Base-by-base conservation (phyloP, 2,113 vertebrate genomes). In the Neodon shergylaensis region DNA sequence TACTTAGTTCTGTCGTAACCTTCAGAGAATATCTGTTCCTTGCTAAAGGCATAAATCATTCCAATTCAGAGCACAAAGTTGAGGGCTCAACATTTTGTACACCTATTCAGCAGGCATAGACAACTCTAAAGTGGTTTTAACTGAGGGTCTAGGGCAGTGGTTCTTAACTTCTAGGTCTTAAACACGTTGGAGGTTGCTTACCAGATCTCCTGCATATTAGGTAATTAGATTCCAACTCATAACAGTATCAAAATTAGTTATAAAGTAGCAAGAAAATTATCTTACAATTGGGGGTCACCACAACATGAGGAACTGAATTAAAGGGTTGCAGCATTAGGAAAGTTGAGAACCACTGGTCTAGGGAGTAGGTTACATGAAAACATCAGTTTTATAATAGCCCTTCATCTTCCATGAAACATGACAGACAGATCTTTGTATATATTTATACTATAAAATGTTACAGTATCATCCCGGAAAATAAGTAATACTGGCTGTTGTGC, bases 331-430 rank as follows among this genome's bases (percentile, higher is more conserved):
- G 11, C 26, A 17, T 39, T 83, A 61, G n/a, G n/a, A 83, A 61
- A 54, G 54, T 83, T 61, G 54, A 54, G 54, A 83, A 63, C n/a
- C 24, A 39, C 58, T 83, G 58, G 13, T 63, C 21, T 94, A 92
- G 54, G 86, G 24, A 96, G 66, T 28, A 92, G 1, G 70, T 42
- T 21, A 58, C 3, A 36, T 1, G 22, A 82, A 95, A 94, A 81
- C 36, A 94, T 44, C 52, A 96, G 73, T 90, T 81, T 93, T 73
- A 88, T 31, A 95, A 95, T 54, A 66, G 54, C 24, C 16, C n/a
- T 68, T 90, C 36, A 9, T 88, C 66, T 92, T 93, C 70, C 54
- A 82, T 73, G 8, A 95, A 77, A 54, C 22, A 81, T n/a, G 63
- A 65, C 1, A 54, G 22, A 63, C 1, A 78, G 33, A 66, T 58